phyloP scores from a whole-genome alignment of 1,140 invertebrate genomes.

The Thalassaphorura encarpata region DNA sequence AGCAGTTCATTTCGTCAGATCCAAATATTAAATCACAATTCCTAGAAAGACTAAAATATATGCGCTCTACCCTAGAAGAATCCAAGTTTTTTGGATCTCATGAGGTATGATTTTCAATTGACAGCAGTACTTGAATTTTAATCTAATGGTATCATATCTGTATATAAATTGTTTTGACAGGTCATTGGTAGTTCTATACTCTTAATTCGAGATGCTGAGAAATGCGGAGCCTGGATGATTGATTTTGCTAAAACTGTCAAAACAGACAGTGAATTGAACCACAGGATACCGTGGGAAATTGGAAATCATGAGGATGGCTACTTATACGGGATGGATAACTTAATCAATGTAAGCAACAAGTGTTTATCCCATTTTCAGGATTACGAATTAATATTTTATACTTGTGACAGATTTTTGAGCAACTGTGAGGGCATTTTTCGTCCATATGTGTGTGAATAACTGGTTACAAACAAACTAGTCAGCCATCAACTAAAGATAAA shows the following conservation, averaged over 20 bases:
- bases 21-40: background rate
- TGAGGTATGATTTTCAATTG: constrained; percentile 53
- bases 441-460: no score
- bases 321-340: constrained; percentile 66
- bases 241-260: constrained; percentile 87
- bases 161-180: constrained; percentile 39
- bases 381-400: no score
- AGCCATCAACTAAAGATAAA: no score
- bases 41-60: constrained; percentile 55
- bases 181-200: constrained; percentile 86
- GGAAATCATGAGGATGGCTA: constrained; percentile 95
- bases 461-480: no score
- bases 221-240: constrained; percentile 86
- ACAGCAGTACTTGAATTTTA: background rate
- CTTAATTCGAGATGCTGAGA: constrained; percentile 76
- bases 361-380: no score
- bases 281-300: constrained; percentile 65
- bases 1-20: background rate
- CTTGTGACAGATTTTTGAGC: no score
- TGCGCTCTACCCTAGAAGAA: constrained; percentile 65
- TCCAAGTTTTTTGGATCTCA: constrained; percentile 80
- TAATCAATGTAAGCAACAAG: no score
- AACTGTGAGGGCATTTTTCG: no score
- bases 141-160: background rate
- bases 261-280: constrained; percentile 58